Evolutionary conservation across 1,140 invertebrate species (phyloP).

Genomic region (Ptiloglossa arizonensis): DNA sequence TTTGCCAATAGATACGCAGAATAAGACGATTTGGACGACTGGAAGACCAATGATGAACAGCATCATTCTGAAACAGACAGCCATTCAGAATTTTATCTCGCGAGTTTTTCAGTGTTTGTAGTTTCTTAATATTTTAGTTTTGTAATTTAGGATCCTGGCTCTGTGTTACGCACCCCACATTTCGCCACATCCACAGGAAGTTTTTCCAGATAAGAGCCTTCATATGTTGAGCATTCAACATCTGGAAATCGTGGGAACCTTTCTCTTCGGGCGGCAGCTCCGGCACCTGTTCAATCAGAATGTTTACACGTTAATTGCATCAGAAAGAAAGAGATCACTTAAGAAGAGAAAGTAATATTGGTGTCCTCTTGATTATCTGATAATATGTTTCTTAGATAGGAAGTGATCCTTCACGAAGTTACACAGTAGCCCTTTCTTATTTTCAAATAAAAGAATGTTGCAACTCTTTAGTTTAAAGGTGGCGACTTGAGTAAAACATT

Average conservation of each 20-base stretch:
- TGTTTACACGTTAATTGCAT: background rate
- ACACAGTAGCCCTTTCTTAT: no score
- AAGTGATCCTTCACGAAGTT: no score
- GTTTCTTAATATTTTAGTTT: background rate
- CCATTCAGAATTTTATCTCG: background rate
- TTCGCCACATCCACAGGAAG: conserved; percentile 94
- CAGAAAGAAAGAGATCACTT: background rate
- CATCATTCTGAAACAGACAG: conserved; percentile 86
- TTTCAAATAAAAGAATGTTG: no score
- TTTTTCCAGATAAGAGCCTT: conserved; percentile 95
- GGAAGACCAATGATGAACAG: conserved; percentile 95
- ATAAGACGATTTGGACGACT: conserved; percentile 95
- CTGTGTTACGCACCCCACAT: conserved; percentile 89
- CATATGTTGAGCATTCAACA: conserved; percentile 88
- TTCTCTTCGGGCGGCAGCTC: conserved; percentile 77
- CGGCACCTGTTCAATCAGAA: conserved; percentile 47
- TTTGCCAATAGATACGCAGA: conserved; percentile 96
- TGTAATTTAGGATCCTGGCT: no score
- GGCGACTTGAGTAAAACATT: no score
- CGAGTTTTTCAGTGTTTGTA: background rate
- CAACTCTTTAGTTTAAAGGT: no score
- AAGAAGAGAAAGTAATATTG: conserved; percentile 12
- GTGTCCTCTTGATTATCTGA: no score
- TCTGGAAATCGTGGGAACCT: conserved; percentile 81
- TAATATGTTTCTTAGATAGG: no score